Conservation (phyloP, 2,113 vertebrate species). For the Apistogramma diplotaenia region DNA sequence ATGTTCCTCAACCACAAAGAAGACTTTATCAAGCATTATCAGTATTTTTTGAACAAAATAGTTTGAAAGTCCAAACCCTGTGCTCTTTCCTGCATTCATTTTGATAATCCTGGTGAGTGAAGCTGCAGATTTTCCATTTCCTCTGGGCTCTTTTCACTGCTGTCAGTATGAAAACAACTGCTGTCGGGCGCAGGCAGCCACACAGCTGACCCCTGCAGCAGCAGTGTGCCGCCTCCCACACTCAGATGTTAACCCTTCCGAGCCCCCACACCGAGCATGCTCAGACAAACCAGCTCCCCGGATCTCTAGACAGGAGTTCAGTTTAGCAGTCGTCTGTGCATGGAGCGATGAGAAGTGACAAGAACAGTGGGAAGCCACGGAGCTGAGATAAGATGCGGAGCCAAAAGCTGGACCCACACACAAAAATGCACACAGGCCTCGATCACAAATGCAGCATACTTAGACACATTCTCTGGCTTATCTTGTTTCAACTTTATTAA, state of each 20-base stretch:
- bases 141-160: background rate
- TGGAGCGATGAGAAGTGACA: constrained; percentile 39
- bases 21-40: background rate
- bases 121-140: background rate
- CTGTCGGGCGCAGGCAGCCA: constrained; percentile 6
- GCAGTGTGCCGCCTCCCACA: constrained; percentile 31
- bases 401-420: constrained; percentile 14
- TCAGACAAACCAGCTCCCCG: constrained; percentile 18
- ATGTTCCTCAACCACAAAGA: background rate
- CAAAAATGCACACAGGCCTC: background rate
- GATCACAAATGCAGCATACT: background rate
- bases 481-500: background rate
- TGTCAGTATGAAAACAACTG: constrained; percentile 6
- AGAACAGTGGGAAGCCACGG: constrained; percentile 34
- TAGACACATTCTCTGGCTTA: background rate
- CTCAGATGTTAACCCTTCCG: constrained; percentile 17
- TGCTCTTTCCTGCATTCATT: background rate
- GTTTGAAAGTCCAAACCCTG: background rate
- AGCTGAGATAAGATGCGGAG: constrained; percentile 26
- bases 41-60: background rate
- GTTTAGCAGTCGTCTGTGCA: constrained; percentile 25
- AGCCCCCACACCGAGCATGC: constrained; percentile 44
- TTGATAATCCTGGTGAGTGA: background rate
- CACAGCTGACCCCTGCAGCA: constrained; percentile 33
- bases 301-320: constrained; percentile 32